phyloP scores from a whole-genome alignment of 1,140 invertebrate species.

The Orius insidiosus region DNA sequence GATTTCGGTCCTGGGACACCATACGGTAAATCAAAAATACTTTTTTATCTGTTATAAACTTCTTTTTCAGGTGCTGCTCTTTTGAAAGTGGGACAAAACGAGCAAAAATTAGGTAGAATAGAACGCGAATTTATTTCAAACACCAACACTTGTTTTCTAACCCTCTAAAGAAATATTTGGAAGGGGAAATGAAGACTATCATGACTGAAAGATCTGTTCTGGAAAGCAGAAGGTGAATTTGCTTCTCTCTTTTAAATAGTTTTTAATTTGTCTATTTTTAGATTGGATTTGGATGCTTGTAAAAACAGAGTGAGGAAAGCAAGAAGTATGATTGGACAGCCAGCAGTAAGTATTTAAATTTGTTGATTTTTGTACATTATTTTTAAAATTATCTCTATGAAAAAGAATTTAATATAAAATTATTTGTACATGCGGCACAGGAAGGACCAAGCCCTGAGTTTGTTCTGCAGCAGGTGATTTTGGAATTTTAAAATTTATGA shows the following conservation, averaged over 20 bases:
- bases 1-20: too few relatives aligned
- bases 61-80: conserved; percentile 49
- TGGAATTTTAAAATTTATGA: too few relatives aligned
- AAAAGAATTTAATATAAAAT: too few relatives aligned
- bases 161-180: conserved; percentile 78
- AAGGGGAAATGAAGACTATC: conserved; percentile 92
- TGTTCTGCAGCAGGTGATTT: conserved; percentile 60
- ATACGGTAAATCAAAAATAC: too few relatives aligned
- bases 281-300: conserved; percentile 85
- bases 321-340: too few relatives aligned
- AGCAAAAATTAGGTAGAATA: too few relatives aligned
- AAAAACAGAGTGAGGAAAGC: too few relatives aligned
- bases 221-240: conserved; percentile 52
- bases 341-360: too few relatives aligned
- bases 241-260: conserved; percentile 6
- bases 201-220: conserved; percentile 55
- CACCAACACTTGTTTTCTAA: too few relatives aligned
- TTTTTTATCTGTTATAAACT: background rate
- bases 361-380: too few relatives aligned
- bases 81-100: conserved; percentile 78
- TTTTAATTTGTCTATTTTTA: conserved; percentile 21
- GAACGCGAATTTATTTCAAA: too few relatives aligned
- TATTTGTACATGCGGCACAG: conserved; percentile 23
- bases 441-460: conserved; percentile 59
- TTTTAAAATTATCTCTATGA: too few relatives aligned